A percentile compares a stretch with the other conserved stretches of the same genome.
Conservation (phyloP, 2,888 invertebrate genomes). For the Parnassius orleans region DNA sequence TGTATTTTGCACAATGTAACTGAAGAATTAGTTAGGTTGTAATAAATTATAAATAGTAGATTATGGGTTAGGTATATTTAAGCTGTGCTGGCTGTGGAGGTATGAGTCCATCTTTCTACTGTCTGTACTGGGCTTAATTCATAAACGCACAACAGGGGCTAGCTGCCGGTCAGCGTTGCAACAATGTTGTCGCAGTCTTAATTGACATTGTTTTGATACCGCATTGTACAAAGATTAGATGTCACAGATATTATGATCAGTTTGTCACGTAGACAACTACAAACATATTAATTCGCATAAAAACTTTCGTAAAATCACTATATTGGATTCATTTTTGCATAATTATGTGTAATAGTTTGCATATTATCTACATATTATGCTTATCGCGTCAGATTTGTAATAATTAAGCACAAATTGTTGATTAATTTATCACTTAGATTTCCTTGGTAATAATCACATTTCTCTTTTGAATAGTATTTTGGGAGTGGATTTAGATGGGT, state of each 20-base stretch:
- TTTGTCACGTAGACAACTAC: slow-evolving; percentile 55
- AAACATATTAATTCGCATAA: slow-evolving; percentile 59
- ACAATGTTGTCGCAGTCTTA: slow-evolving; percentile 15
- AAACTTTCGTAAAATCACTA: slow-evolving; percentile 39
- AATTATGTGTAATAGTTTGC: slow-evolving; percentile 23
- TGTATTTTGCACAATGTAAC: slow-evolving; percentile 71
- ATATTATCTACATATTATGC: slow-evolving; percentile 19
- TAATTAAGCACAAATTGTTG: slow-evolving; percentile 28
- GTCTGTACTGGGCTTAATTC: slow-evolving; percentile 17
- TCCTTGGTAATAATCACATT: slow-evolving; percentile 30
- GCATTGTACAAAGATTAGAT: slow-evolving; percentile 66
- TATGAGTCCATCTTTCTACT: slow-evolving; percentile 26
- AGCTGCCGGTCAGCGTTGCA: slow-evolving; percentile 34
- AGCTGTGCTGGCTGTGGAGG: slow-evolving; percentile 45
- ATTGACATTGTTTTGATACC: slow-evolving; percentile 45
- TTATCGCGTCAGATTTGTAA: slow-evolving; percentile 24
- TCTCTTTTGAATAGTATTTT: slow-evolving; percentile 44
- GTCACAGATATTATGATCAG: slow-evolving; percentile 55
- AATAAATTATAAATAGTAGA: slow-evolving; percentile 72
- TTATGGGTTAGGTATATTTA: slow-evolving; percentile 53
- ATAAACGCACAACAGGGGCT: slow-evolving; percentile 39
- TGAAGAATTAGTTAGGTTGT: slow-evolving; percentile 69
- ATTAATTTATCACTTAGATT: slow-evolving; percentile 32
- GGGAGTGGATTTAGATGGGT: slow-evolving; percentile 51
- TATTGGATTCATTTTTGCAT: slow-evolving; percentile 39